Conservation (phyloP, 2,797 vertebrate genomes). For the Steatocranus sp. region DNA sequence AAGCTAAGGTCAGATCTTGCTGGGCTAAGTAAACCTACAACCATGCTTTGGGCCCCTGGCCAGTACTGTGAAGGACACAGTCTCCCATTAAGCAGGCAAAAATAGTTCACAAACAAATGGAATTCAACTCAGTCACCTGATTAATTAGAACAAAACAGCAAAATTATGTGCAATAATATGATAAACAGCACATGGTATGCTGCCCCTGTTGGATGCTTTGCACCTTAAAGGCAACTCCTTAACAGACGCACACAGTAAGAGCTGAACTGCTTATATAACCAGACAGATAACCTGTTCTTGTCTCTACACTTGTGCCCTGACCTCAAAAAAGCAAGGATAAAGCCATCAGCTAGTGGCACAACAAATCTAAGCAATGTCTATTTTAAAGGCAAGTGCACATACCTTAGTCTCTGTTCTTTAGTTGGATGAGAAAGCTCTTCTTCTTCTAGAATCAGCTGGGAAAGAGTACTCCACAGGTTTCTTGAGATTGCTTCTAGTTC, state of each 20-base stretch:
- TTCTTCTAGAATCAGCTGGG: constrained; percentile 43
- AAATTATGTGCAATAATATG: background rate
- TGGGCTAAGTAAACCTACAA: constrained; percentile 72
- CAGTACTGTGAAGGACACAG: constrained; percentile 61
- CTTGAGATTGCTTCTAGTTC: constrained; percentile 60
- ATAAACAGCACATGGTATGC: background rate
- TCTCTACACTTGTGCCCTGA: constrained; percentile 62
- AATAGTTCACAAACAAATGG: constrained; percentile 40
- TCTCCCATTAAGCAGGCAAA: constrained; percentile 37
- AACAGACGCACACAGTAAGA: constrained; percentile 33
- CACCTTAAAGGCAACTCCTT: constrained; percentile 10
- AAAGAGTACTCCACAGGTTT: constrained; percentile 75
- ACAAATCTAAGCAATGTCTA: constrained; percentile 13
- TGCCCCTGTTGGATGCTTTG: constrained; percentile 11
- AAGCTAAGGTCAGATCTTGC: constrained; percentile 72
- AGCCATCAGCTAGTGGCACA: constrained; percentile 42
- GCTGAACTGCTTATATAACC: constrained; percentile 70
- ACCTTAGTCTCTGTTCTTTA: constrained; percentile 61
- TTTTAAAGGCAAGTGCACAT: constrained; percentile 40
- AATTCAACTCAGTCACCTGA: background rate
- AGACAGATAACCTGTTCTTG: constrained; percentile 65
- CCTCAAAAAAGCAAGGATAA: constrained; percentile 63
- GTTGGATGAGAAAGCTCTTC: constrained; percentile 38
- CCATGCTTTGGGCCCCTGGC: constrained; percentile 62
- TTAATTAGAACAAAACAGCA: background rate